phyloP scores from a whole-genome alignment of 2,113 vertebrate species.

The Macrotis lagotis region DNA sequence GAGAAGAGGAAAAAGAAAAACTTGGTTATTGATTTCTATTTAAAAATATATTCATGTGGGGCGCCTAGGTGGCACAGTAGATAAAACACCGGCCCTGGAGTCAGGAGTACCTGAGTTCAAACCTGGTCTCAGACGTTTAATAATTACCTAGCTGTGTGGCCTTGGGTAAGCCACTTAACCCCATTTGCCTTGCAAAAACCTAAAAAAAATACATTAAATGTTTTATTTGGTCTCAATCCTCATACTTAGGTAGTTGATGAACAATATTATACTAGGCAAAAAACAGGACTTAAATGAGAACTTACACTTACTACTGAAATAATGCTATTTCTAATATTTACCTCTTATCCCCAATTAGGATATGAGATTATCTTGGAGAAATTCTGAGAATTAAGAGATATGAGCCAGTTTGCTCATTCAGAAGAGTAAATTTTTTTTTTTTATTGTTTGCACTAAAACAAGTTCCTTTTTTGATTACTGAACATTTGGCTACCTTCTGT shows the following conservation, averaged over 20 bases:
- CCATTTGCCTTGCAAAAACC: too few relatives aligned
- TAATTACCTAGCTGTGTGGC: too few relatives aligned
- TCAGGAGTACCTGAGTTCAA: too few relatives aligned
- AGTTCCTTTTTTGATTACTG: neutral
- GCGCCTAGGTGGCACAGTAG: too few relatives aligned
- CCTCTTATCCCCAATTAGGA: neutral
- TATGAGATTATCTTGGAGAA: neutral
- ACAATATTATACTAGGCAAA: neutral
- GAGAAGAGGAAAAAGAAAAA: neutral
- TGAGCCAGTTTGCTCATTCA: neutral
- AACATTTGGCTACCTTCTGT: neutral
- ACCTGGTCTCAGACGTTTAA: too few relatives aligned
- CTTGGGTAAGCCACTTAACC: too few relatives aligned
- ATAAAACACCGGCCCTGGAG: too few relatives aligned
- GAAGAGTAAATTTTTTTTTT: neutral
- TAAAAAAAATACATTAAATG: too few relatives aligned
- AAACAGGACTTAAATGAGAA: neutral
- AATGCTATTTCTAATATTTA: neutral
- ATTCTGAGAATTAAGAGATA: neutral
- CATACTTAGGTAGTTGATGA: neutral
- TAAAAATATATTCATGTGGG: too few relatives aligned
- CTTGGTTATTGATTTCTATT: neutral
- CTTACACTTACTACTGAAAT: neutral
- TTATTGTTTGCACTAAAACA: neutral
- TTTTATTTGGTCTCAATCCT: neutral